Base-by-base conservation (phyloP, 2,888 invertebrate genomes). In the Lysandra coridon region DNA sequence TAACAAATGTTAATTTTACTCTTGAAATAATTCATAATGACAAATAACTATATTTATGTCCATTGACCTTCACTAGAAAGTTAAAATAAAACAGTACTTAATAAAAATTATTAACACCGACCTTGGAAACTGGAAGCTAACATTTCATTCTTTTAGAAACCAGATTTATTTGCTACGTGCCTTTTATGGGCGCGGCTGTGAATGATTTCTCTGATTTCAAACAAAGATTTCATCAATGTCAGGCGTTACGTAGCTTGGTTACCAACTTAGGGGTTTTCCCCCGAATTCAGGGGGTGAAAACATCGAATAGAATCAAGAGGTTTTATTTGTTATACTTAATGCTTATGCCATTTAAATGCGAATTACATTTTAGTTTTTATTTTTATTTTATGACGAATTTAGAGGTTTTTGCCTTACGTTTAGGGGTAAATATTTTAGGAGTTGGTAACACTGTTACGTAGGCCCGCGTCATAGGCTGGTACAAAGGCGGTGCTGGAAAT, bases 401-500 rank as follows among this genome's bases (percentile, higher is more conserved):
- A 49, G 10, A 10, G 10, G 49, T 10, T 49, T 3, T 49, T 49
- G 10, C 49, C 10, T 49, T 49, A 44, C 44, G 44, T 10, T 7
- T 44, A 7, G 7, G 44, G 44, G 1, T 10, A 49, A 49, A 12
- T 49, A 49, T 49, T 49, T 49, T 49, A 49, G 49, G 49, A 12
- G 2, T 49, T 49, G 49, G 49, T 12, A 44, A 44, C 44, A 44
- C 49, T 49, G 49, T 10, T 49, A 49, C 86, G 85, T 86, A 84
- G 84, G 80, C 80, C 80, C 80, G 79, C 78, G 77, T 82, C 37
- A 76, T 78, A 77, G 75, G 78, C 74, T 60, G 77, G 81, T 81
- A 82, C 79, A 82, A 80, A 80, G 80, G 76, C 83, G 83, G 85
- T 86, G 85, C 84, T 87, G 80, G 84, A 88, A 89, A 87, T 85